phyloP scores from a whole-genome alignment of 92 coral and sea anemone genomes.

The Heliopora coerulea region DNA sequence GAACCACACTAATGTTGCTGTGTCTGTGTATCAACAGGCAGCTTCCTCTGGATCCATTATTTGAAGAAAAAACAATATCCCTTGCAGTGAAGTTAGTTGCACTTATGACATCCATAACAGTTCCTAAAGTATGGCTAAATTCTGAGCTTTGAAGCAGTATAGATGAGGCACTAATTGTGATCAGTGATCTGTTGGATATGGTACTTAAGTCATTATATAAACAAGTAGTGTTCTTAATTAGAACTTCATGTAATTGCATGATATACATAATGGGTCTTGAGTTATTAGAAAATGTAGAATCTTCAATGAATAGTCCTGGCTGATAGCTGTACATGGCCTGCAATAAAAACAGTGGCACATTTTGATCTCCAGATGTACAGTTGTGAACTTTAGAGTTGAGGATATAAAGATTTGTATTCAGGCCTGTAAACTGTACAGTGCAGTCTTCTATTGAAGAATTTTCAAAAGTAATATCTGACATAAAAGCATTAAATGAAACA shows the following conservation, averaged over 20 bases:
- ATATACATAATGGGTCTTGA: conserved; percentile 12
- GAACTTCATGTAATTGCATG: conserved; percentile 10
- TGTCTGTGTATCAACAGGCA: conserved; percentile 23
- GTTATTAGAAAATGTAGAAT: conserved; percentile 22
- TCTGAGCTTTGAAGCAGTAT: background rate
- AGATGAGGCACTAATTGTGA: conserved; percentile 26
- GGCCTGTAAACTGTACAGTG: conserved; percentile 22
- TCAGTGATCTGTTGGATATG: background rate
- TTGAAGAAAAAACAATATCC: background rate
- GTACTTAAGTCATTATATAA: background rate
- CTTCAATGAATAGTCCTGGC: background rate
- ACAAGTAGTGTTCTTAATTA: conserved; percentile 4
- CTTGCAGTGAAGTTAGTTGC: conserved; percentile 12
- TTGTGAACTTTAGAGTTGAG: background rate
- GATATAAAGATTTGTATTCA: conserved; percentile 12
- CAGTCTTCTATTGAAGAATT: background rate
- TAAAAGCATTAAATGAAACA: conserved; percentile 13
- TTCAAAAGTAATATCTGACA: conserved; percentile 1
- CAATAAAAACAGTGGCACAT: conserved; percentile 23
- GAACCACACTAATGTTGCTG: conserved; percentile 19
- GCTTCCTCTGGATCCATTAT: conserved; percentile 16
- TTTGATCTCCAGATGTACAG: background rate
- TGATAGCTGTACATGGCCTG: conserved; percentile 1
- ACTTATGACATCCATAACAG: conserved; percentile 4
- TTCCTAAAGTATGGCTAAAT: conserved; percentile 13